Conservation (phyloP, 2,888 invertebrate species). For the Chironomus riparius region DNA sequence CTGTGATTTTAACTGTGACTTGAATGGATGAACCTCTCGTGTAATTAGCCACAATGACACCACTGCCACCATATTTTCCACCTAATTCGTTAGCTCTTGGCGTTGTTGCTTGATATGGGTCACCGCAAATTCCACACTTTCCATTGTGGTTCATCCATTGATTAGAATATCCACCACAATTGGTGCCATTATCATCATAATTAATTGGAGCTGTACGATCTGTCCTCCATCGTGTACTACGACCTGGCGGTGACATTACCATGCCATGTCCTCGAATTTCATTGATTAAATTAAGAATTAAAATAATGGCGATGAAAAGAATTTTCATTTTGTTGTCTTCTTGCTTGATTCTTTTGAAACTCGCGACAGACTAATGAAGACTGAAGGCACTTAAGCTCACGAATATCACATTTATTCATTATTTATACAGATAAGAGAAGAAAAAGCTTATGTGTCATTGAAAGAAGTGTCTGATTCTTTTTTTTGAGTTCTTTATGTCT, state of each 20-base stretch:
- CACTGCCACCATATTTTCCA: conserved; percentile 44
- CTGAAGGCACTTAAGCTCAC: conserved; percentile 18
- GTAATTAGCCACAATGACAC: conserved; percentile 43
- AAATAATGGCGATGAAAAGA: background rate
- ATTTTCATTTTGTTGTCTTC: background rate
- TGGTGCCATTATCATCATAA: conserved; percentile 47
- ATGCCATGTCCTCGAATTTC: conserved; percentile 44
- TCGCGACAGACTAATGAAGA: conserved; percentile 19
- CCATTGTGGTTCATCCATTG: conserved; percentile 44
- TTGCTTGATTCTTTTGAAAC: conserved; percentile 1
- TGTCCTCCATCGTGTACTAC: conserved; percentile 48
- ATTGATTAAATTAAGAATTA: background rate
- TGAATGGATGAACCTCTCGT: conserved; percentile 33
- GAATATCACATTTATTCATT: conserved; percentile 20
- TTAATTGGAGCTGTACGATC: conserved; percentile 43
- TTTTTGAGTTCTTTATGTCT: too few species aligned
- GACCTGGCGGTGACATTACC: conserved; percentile 45
- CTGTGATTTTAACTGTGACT: conserved; percentile 40
- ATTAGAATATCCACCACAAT: conserved; percentile 47
- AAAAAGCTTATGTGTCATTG: background rate
- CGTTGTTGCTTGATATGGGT: conserved; percentile 39
- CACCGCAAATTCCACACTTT: conserved; percentile 50
- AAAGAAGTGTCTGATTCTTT: background rate
- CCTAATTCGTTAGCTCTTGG: conserved; percentile 49
- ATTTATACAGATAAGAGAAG: conserved; percentile 20